phyloP scores from a whole-genome alignment of 1,140 invertebrate species.

The Pseudomyrmex pallidus region DNA sequence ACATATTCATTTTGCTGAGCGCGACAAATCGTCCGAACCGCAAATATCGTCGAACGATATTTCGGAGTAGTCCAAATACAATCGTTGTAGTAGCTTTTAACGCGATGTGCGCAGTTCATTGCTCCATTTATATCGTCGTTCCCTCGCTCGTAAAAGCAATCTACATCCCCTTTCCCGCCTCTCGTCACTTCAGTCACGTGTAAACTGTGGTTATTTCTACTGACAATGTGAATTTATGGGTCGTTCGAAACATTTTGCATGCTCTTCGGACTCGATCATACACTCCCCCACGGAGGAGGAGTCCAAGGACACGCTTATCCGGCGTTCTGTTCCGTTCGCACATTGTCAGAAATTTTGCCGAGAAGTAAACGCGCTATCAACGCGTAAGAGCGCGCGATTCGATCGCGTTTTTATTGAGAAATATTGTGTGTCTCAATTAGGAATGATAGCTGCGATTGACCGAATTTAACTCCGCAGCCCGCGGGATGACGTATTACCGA shows the following conservation, averaged over 20 bases:
- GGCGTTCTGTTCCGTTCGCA: neutral
- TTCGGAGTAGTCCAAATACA: neutral
- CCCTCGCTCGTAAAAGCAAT: conserved; percentile 39
- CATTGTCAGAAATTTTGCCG: neutral
- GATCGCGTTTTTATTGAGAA: conserved; percentile 6
- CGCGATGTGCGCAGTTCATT: conserved; percentile 32
- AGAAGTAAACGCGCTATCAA: no score
- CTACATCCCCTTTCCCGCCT: neutral
- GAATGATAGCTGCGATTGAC: conserved; percentile 3
- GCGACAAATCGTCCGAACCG: no score
- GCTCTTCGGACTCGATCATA: neutral
- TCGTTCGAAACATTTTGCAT: conserved; percentile 9
- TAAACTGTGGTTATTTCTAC: conserved; percentile 26
- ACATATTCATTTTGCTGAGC: neutral
- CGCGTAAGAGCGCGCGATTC: no score
- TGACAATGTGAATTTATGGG: neutral
- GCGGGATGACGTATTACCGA: conserved; percentile 29
- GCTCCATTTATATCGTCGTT: conserved; percentile 44
- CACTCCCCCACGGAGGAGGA: neutral
- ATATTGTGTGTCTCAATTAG: neutral
- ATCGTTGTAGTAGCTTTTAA: conserved; percentile 28
- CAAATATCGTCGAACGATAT: neutral
- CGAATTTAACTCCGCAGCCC: neutral
- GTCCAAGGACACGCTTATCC: conserved; percentile 6
- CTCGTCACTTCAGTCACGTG: neutral